Evolutionary conservation across 2,113 vertebrate genomes (phyloP), one percentile per base, ranked within the genome.

Genomic region (Hipposideros armiger): DNA sequence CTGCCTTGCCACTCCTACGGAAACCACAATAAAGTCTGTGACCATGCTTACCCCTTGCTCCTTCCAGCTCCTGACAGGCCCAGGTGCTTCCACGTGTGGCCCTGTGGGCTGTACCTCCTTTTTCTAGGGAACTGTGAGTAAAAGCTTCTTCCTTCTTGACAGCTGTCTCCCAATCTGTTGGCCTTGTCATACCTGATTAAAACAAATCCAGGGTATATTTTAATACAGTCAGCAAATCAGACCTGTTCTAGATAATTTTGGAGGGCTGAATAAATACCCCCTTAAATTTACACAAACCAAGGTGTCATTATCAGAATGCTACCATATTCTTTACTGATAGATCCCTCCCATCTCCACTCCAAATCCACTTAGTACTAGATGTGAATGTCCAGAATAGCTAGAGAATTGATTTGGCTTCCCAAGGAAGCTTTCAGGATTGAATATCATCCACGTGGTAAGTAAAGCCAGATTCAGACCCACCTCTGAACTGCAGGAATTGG

Each of bases 371-470:
- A 45, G 32, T 26, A 81, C 54, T 54, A 76, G 15, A 64, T 11
- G 15, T 30, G 64, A 81, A 11, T 77, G 45, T 52, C 10, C 54
- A 90, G 74, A 82, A 78, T 45, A 60, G 83, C 16, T 47, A 56
- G 10, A 87, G 83, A 90, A 83, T 50, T 54, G 24, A 83, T 30
- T 78, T 74, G 64, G 26, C 78, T 95, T 82, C 50, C 45, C n/a
- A 30, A 89, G 30, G 28, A 58, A 54, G 80, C 32, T 47, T 94
- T 5, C 45, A 56, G 14, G 54, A 70, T 10, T 54, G 11, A 82
- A 4, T 69, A 15, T 56, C n/a, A 74, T 52, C 40, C 3, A 40
- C 26, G 16, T 32, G 13, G 24, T n/a, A 88, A 69, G 8, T n/a
- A 50, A 50, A 19, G 22, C 36, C 32, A 47, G 20, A 32, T 58